Conservation (phyloP, 2,888 invertebrate genomes). For the Tenthredo scrophulariae region DNA sequence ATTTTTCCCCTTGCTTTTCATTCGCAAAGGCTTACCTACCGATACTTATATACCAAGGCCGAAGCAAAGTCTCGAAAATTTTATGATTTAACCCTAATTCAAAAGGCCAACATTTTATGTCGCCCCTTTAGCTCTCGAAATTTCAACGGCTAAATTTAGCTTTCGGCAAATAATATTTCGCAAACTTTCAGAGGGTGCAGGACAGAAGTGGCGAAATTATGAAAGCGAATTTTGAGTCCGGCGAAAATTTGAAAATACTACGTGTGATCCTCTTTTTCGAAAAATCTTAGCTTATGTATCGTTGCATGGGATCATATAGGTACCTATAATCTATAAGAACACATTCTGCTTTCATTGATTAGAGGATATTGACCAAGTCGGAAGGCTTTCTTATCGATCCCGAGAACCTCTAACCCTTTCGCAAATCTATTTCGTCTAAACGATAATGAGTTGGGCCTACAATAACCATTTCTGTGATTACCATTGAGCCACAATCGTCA, state of each 20-base stretch:
- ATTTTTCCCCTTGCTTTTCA: slow-evolving; percentile 62
- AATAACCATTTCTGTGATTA: slow-evolving; percentile 43
- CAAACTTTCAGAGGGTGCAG: neutral
- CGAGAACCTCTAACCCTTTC: slow-evolving; percentile 4
- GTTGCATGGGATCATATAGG: neutral
- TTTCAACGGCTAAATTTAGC: neutral
- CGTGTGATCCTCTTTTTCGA: too few relatives aligned
- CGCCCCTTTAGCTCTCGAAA: neutral
- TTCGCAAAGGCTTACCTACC: slow-evolving; percentile 70
- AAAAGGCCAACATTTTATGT: slow-evolving; percentile 66
- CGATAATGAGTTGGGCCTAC: slow-evolving; percentile 41
- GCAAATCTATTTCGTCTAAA: slow-evolving; percentile 31
- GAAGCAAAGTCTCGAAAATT: slow-evolving; percentile 61
- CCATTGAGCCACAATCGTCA: slow-evolving; percentile 45
- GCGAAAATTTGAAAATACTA: neutral
- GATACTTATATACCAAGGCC: slow-evolving; percentile 62
- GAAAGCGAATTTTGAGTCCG: neutral
- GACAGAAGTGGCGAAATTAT: neutral
- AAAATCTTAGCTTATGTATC: too few relatives aligned
- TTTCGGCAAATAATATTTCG: slow-evolving; percentile 25
- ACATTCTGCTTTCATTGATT: neutral
- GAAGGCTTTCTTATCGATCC: neutral
- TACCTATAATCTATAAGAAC: neutral
- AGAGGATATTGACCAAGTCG: neutral
- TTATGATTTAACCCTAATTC: slow-evolving; percentile 76